phyloP scores from a whole-genome alignment of 1,140 invertebrate genomes.

The Neuroterus valhalla region DNA sequence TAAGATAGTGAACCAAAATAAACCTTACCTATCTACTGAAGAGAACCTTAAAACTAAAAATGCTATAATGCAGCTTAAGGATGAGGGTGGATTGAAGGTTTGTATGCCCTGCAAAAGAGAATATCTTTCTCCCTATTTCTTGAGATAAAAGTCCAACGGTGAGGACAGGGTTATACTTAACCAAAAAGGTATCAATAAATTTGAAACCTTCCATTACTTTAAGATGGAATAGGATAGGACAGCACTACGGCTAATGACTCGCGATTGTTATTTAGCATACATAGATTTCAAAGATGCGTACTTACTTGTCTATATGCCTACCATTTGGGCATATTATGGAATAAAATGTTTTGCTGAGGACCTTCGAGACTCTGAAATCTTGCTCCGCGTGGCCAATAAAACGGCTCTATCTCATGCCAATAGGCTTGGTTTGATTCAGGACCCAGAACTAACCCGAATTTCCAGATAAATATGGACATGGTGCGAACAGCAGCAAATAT shows the following conservation, averaged over 20 bases:
- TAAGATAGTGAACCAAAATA: background rate
- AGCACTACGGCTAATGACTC: background rate
- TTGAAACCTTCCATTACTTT: conserved; percentile 49
- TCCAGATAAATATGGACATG: too few species aligned
- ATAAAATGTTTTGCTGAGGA: background rate
- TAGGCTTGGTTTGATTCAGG: too few species aligned
- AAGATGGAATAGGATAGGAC: conserved; percentile 52
- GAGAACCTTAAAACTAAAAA: background rate
- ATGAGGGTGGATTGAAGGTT: background rate
- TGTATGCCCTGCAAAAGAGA: background rate
- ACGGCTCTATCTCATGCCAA: too few species aligned
- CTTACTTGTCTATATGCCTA: too few species aligned
- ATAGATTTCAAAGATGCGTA: background rate
- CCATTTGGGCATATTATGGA: too few species aligned
- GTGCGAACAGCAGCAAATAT: too few species aligned
- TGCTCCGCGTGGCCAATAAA: too few species aligned
- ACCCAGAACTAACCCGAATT: too few species aligned
- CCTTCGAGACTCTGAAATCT: too few species aligned
- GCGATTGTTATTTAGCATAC: background rate
- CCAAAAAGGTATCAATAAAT: too few species aligned
- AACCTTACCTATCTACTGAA: background rate
- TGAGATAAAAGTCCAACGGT: conserved; percentile 49
- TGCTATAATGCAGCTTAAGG: background rate
- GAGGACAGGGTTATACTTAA: too few species aligned
- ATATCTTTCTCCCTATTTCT: conserved; percentile 43